Evolutionary conservation across 2,888 invertebrate genomes (phyloP).

Genomic region (Dicyrtomina minuta): DNA sequence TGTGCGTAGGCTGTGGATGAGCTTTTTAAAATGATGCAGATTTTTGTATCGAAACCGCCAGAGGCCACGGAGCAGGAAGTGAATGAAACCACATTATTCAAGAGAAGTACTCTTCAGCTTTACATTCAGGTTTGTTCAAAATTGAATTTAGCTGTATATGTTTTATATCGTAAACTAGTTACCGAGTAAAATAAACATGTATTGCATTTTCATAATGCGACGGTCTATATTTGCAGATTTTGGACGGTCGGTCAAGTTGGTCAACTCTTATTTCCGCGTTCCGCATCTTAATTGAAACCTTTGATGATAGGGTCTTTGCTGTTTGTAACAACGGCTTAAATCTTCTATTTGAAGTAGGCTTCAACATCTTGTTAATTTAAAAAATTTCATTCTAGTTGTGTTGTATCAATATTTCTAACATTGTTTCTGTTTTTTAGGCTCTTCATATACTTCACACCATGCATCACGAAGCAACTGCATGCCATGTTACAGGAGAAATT

Average conservation of each 20-base stretch:
- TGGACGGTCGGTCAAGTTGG: conserved; percentile 90
- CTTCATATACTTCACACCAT: conserved; percentile 88
- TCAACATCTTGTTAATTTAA: background rate
- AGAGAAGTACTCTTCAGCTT: conserved; percentile 80
- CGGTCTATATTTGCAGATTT: conserved; percentile 58
- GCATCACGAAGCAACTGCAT: conserved; percentile 90
- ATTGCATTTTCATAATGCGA: background rate
- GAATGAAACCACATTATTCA: conserved; percentile 80
- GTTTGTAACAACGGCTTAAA: conserved; percentile 87
- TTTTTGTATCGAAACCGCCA: conserved; percentile 81
- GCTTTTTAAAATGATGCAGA: conserved; percentile 82
- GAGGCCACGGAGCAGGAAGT: conserved; percentile 74
- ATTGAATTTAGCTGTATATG: too few relatives aligned
- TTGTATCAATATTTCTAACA: background rate
- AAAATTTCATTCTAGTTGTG: background rate
- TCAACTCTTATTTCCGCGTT: conserved; percentile 88
- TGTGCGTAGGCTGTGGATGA: conserved; percentile 87
- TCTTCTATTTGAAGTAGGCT: conserved; percentile 71
- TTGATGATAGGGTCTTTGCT: conserved; percentile 83
- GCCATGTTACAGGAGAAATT: conserved; percentile 79
- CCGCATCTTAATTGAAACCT: conserved; percentile 82
- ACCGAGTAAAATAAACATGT: background rate
- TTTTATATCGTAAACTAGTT: conserved; percentile 34
- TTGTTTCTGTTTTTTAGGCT: conserved; percentile 64
- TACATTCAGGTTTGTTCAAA: conserved; percentile 68